phyloP scores from a whole-genome alignment of 2,113 vertebrate species.

The Gorsachius goisagi region DNA sequence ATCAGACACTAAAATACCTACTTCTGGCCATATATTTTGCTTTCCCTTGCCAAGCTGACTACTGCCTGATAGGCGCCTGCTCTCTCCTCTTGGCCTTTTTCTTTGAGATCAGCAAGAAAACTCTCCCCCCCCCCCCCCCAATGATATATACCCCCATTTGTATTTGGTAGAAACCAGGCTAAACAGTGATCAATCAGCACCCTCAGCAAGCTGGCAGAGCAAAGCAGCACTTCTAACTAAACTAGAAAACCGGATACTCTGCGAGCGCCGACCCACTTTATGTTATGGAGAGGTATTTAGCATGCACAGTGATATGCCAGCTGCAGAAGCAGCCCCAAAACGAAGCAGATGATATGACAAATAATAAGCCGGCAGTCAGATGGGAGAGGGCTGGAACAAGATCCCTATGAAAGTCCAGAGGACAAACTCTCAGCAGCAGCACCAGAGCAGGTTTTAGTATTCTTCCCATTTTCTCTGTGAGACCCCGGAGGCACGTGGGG shows the following conservation, averaged over 20 bases:
- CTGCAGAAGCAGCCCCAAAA: neutral
- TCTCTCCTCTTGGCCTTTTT: neutral
- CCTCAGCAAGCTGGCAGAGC: slow-evolving; percentile 13
- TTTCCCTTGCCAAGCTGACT: slow-evolving; percentile 33
- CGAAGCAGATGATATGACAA: neutral
- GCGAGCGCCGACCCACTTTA: neutral
- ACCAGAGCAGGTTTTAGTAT: neutral
- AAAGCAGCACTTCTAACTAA: neutral
- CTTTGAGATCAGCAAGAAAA: slow-evolving; percentile 9
- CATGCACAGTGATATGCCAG: neutral
- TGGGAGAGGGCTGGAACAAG: neutral
- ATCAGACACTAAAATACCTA: neutral
- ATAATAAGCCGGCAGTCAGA: neutral
- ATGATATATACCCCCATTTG: neutral
- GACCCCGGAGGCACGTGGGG: neutral
- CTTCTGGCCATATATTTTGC: slow-evolving; percentile 4
- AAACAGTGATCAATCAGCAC: neutral
- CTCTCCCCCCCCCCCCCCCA: neutral
- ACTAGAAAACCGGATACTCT: neutral
- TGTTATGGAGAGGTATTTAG: neutral
- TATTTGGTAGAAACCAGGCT: neutral
- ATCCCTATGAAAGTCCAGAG: neutral
- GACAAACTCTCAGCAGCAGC: neutral
- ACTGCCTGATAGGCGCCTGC: neutral
- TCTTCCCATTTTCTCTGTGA: slow-evolving; percentile 14